Evolutionary conservation across 2,888 invertebrate genomes (phyloP), one percentile per base, ranked within the genome.

Genomic region (Nomada goodeniana): DNA sequence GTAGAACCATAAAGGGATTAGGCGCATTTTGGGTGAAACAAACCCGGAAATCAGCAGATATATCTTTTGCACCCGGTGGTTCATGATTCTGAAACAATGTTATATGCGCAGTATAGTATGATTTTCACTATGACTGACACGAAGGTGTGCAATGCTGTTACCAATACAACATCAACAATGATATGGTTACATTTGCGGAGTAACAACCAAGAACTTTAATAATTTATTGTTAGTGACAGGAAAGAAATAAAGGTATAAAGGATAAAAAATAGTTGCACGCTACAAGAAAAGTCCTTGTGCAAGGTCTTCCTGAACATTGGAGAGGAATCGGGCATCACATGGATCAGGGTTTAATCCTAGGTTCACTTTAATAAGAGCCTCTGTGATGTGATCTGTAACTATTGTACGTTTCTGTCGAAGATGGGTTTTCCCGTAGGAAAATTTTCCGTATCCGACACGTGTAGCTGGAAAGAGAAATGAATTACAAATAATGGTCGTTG

Each of bases 51-150:
- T 97, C 97, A 23, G 96, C 95, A 0, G 97, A 97, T 89, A 97
- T 97, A 86, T 97, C 97, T 90, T 96, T 97, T 0, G 96, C 95
- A 0, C 97, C 97, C 0, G 97, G 97, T 2, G 96, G 96, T 88
- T 97, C 97, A 89, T 97, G 97, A 68, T 95, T 96, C 94, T 94
- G 77, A 0, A 89, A 88, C 7, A 36, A 36, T n/a, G n/a, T n/a
- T n/a, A 36, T 36, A 1, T 36, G 36, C 7, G 36, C 36, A 36
- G 36, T 36, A 7, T 36, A 36, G 7, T 36, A 36, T 5, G 36
- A 36, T 36, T 7, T 36, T 36, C 36, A 7, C 36, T 7, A 36
- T 7, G 36, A 36, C 7, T 36, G 36, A 36, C 36, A 7, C 36
- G 7, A 36, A 36, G 36, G 36, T 36, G 0, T 36, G 36, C 36